Base-by-base conservation (phyloP, 2,113 vertebrate genomes). In the Halcyon malimbica region DNA sequence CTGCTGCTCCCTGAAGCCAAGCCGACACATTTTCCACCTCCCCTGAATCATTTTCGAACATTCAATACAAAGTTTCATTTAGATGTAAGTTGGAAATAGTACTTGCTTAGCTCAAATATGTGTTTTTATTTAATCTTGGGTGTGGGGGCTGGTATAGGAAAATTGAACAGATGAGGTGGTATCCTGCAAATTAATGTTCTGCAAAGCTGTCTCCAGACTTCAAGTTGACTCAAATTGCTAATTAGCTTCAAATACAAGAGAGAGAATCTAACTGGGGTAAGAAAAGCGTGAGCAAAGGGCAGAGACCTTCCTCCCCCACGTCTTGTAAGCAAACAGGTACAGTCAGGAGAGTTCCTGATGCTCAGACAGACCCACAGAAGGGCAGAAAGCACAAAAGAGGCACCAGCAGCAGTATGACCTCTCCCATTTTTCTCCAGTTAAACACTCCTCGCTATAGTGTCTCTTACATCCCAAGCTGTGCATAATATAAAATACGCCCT, bases 131-230 rank as follows among this genome's bases (percentile, higher is more conserved):
- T 87, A 18, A 74, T 83, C 73, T 46, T 33, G 31, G 60, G 28
- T 24, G 12, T 8, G 18, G 51, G 15, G 13, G 28, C 8, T 23
- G 83, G 13, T 15, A 21, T 1, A 44, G 29, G 33, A 17, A 77
- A 37, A 94, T 54, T 2, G 0, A 62, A 50, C 0, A 0, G 57
- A 3, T 16, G 28, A 15, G 42, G 50, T 2, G 3, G 17, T 11
- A 37, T 10, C n/a, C 67, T 64, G 35, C 57, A 64, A 67, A 64
- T 1, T 5, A 11, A 56, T 4, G 46, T 14, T 46, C 64, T 70
- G 37, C 16, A 62, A 39, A 92, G 50, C 16, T 14, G 4, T 3
- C 74, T 77, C 65, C 88, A 78, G 59, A 20, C 51, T 44, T 33
- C 41, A 44, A 53, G 50, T 4, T 4, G 24, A 33, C 9, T 33